Conservation (phyloP, 2,113 vertebrate species). For the Arenaria interpres region DNA sequence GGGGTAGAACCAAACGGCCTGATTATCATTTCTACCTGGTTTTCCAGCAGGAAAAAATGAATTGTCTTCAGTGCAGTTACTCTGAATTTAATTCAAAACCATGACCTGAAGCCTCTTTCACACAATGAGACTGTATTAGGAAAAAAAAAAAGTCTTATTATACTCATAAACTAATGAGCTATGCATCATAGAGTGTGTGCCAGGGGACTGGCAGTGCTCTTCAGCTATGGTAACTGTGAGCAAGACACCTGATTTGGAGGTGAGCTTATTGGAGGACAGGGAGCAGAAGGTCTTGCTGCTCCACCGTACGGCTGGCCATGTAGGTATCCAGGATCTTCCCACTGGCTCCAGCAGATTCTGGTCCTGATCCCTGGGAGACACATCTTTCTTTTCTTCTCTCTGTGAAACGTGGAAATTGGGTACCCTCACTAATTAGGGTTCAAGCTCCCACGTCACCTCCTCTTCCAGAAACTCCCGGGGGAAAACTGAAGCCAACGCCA, state of each 20-base stretch:
- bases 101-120: neutral
- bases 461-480: neutral
- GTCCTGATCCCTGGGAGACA: neutral
- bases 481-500: neutral
- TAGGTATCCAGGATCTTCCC: neutral
- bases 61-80: neutral
- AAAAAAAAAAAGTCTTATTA: neutral
- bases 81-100: neutral
- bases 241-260: neutral
- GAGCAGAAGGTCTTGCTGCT: neutral
- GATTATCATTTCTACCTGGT: neutral
- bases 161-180: neutral
- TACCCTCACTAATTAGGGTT: neutral
- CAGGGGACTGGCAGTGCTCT: neutral
- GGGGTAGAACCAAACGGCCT: neutral
- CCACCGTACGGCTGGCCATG: accelerated
- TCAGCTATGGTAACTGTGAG: neutral
- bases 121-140: neutral
- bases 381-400: neutral
- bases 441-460: neutral
- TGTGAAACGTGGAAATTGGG: neutral
- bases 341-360: neutral
- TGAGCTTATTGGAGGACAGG: accelerated
- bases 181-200: neutral
- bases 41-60: neutral